Base-by-base conservation (phyloP, 2,797 vertebrate genomes). In the Xiphorhynchus erythropygius region DNA sequence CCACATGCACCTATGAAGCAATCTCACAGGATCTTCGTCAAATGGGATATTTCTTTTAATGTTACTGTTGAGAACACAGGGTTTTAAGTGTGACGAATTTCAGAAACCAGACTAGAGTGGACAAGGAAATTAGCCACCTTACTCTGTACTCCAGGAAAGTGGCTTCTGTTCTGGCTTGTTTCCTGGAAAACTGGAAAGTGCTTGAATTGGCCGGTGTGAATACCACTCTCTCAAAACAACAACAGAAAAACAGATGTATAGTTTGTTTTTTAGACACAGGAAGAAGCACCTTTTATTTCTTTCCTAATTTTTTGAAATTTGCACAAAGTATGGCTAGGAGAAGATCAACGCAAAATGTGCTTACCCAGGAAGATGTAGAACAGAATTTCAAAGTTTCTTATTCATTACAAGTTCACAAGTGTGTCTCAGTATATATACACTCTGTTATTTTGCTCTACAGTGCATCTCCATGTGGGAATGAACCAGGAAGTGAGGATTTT, bases 391-490 rank as follows among this genome's bases (percentile, higher is more conserved):
- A 11, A 42, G 87, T 62, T 57, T 44, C 13, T 52, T 59, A 18
- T 57, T 93, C 27, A 17, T 37, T 65, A 18, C 30, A 62, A 28
- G 46, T 35, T 85, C 15, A 14, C 4, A 25, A 65, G 16, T 46
- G 5, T 42, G 14, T 62, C 32, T 39, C 39, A 23, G 18, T 35
- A 19, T 49, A 21, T n/a, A 5, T 53, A 11, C 0, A 0, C 15
- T 22, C 4, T 52, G 32, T 39, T 87, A 33, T 13, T 83, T 91
- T 65, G 39, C 28, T 68, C 80, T 64, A 33, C 1, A 4, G 9
- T 63, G 21, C 39, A 6, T 63, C n/a, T 63, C 21, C 3, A 1
- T 27, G 7, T 33, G 18, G 21, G 41, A 90, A n/a, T n/a, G 37
- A 56, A 41, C 13, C 15, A 73, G 17, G 12, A 42, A 60, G 30